Evolutionary conservation across 2,888 invertebrate genomes (phyloP).

Genomic region (Stratiomys singularior): DNA sequence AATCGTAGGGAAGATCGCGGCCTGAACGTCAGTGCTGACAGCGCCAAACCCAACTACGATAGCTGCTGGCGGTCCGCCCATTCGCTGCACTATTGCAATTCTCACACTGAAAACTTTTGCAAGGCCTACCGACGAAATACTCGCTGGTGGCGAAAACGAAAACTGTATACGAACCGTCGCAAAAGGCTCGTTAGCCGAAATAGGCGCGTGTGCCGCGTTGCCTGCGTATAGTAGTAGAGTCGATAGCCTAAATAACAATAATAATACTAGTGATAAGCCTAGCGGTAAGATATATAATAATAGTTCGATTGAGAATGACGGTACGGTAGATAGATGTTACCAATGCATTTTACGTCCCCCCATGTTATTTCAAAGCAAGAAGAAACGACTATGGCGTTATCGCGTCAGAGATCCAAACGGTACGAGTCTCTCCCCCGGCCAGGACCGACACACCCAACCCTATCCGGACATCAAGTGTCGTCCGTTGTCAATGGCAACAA

Average conservation of each 20-base stretch:
- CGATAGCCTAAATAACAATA: constrained; percentile 43
- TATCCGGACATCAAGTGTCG: constrained; percentile 7
- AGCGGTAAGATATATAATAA: constrained; percentile 50
- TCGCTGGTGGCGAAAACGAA: constrained; percentile 51
- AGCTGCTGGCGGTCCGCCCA: constrained; percentile 1
- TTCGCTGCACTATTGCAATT: constrained; percentile 38
- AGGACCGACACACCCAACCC: constrained; percentile 54
- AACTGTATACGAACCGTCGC: constrained; percentile 49
- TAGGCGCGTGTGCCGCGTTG: constrained; percentile 15
- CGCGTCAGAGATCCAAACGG: constrained; percentile 58
- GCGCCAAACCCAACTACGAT: not conserved
- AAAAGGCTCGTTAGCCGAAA: constrained; percentile 39
- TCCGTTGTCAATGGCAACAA: not conserved
- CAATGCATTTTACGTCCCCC: constrained; percentile 66
- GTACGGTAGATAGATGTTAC: constrained; percentile 66
- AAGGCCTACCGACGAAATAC: constrained; percentile 50
- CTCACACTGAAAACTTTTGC: constrained; percentile 50
- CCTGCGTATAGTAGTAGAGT: constrained; percentile 33
- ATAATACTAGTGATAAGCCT: constrained; percentile 39
- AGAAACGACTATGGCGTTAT: constrained; percentile 64
- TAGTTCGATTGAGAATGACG: constrained; percentile 64
- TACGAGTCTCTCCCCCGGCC: constrained; percentile 50
- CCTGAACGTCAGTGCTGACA: not conserved
- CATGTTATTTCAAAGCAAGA: constrained; percentile 64
- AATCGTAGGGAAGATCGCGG: not conserved